These are phyloP conservation scores for Drosophila nasuta DNA, from an alignment of 1,140 invertebrate genomes.

Conservation along the genomic window DNA sequence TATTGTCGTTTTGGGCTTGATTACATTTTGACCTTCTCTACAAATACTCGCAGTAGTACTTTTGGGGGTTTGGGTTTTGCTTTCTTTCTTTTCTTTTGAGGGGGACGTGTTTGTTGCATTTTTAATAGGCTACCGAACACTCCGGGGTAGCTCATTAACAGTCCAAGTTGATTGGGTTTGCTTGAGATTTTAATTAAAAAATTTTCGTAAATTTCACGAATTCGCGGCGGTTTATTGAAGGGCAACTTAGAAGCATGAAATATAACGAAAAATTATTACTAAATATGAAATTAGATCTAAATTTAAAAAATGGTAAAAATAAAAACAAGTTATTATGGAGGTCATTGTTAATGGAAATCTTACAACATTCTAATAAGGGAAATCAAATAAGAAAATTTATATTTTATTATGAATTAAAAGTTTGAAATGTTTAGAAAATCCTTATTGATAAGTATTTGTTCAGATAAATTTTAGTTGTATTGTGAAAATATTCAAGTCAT, in stretches of 20 bases:
- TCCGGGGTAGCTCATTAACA: conserved; percentile 71
- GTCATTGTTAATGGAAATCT: no score
- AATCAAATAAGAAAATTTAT: no score
- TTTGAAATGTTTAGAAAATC: no score
- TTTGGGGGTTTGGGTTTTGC: conserved; percentile 19
- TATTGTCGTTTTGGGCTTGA: conserved; percentile 54
- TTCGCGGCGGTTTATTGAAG: background rate
- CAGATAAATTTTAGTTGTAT: no score
- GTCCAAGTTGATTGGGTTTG: conserved; percentile 48
- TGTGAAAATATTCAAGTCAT: no score
- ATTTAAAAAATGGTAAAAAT: no score
- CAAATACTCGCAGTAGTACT: background rate
- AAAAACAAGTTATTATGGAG: no score
- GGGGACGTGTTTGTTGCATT: conserved; percentile 73
- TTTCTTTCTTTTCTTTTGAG: conserved; percentile 30
- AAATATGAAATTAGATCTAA: no score
- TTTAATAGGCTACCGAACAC: conserved; percentile 75
- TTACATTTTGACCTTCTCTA: conserved; percentile 77
- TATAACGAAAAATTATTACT: background rate
- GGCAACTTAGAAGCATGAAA: background rate
- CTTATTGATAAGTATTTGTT: no score
- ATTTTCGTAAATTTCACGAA: conserved; percentile 10
- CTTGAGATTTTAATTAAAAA: conserved; percentile 70
- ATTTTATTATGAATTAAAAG: no score
- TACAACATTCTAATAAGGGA: no score